phyloP scores from a whole-genome alignment of 2,113 vertebrate species.

The Struthio camelus region DNA sequence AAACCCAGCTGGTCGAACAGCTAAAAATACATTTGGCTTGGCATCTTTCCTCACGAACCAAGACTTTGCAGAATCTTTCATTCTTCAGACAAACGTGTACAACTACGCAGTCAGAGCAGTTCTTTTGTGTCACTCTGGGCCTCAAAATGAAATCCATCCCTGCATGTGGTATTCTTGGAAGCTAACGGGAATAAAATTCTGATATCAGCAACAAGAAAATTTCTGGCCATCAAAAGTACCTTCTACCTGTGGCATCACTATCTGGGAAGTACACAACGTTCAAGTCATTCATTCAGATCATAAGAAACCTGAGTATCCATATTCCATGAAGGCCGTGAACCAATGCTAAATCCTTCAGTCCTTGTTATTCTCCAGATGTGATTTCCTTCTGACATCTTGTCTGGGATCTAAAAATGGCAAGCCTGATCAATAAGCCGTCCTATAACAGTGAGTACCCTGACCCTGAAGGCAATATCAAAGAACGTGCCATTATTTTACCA shows the following conservation, averaged over 20 bases:
- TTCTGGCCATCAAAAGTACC: not conserved
- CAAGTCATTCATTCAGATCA: not conserved
- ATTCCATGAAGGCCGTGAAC: not conserved
- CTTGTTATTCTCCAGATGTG: conserved; percentile 17
- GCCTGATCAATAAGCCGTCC: not conserved
- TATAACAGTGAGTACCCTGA: conserved; percentile 46
- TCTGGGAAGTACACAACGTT: not conserved
- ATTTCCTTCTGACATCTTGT: conserved; percentile 47
- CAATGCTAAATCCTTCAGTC: conserved; percentile 36
- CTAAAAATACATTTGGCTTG: conserved; percentile 68
- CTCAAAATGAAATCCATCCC: conserved; percentile 47
- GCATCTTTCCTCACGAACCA: conserved; percentile 50
- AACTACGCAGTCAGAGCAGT: conserved; percentile 57
- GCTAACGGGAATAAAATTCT: not conserved
- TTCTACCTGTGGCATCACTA: not conserved
- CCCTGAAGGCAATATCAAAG: conserved; percentile 63
- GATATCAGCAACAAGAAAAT: not conserved
- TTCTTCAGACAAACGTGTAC: conserved; percentile 25
- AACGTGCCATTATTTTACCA: conserved; percentile 52
- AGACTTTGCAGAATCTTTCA: conserved; percentile 44
- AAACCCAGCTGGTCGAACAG: conserved; percentile 50
- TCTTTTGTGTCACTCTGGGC: conserved; percentile 35
- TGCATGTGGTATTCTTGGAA: conserved; percentile 27
- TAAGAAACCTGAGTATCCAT: not conserved
- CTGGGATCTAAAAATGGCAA: conserved; percentile 55